Evolutionary conservation across 64 coral and sea anemone genomes (phyloP), one percentile per base, ranked within the genome.

Genomic region (Dendrophyllia cribrosa): DNA sequence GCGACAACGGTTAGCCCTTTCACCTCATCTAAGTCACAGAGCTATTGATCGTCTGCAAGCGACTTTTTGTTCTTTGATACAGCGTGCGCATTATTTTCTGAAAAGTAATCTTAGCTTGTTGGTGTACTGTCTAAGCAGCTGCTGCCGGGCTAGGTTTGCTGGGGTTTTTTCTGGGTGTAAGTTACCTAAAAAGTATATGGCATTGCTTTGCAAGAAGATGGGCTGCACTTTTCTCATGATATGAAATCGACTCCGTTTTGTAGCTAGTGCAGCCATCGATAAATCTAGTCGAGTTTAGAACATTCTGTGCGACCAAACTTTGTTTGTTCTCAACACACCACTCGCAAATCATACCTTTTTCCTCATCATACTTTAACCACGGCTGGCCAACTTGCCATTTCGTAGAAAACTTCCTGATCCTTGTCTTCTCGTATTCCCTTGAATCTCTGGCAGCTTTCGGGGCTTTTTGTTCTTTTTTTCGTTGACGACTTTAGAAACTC

Each of bases 361-460:
- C 24, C 5, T 44, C 24, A 62, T 62, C 5, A 34, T 34, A 34
- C 3, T 62, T 12, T 44, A 63, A 45, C 78, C 58, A 82, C 0
- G 34, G 78, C 58, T 13, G 58, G 58, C 78, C 78, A 82, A 63
- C 58, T 46, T 47, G 78, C 58, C 59, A 47, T 63, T 82, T 82
- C 4, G 34, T 13, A 3, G 25, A 82, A 82, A 82, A 63, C 12
- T 63, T 64, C 58, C 78, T 82, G 1, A 58, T 7, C 19, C 58
- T 47, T 0, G 10, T 63, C 25, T 82, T 82, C 26, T 82, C 13
- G 6, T 82, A 82, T 15, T 82, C 58, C 13, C 19, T 77, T 12
- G 74, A 52, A 22, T 77, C 75, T 51, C 34, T 34, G 34, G 34
- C 34, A 34, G 24, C 73, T 75, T 75, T 75, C 16, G 73, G 43